Base-by-base conservation (phyloP, 2,888 invertebrate species). In the Scrobipalpa atriplicella region DNA sequence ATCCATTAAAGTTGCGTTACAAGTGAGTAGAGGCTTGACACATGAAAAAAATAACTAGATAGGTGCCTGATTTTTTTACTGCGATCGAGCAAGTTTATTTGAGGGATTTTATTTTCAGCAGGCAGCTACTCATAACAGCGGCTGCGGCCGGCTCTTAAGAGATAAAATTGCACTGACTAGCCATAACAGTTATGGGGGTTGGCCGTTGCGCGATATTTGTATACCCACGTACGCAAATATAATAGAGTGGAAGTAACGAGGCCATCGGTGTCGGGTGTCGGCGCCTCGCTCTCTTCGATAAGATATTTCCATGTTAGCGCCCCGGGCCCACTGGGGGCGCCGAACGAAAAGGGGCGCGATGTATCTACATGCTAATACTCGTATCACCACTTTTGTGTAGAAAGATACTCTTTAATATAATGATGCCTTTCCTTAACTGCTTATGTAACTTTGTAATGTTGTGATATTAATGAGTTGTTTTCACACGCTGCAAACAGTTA, bases 271-370 rank as follows among this genome's bases (percentile, higher is more conserved):
- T 66, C 54, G 64, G 66, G 52, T 52, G 52, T 52, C 52, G 52
- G 52, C 52, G 52, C 52, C 52, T 19, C 52, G 52, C 47, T 47
- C n/a, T 3, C 47, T 47, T n/a, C 52, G 19, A 52, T 52, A 52
- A 52, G 52, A 52, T 52, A 52, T 52, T 52, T 52, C 52, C 52
- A 52, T 52, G 72, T 62, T 73, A 68, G 66, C 70, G 78, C 82
- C 78, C 67, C 69, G 64, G 79, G 82, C 78, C 67, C 68, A 72
- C 72, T 73, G 66, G 68, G 70, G 73, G 72, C 75, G 73, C 70
- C 74, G 75, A 76, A 74, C 69, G 52, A 52, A 52, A 36, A 52
- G 52, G 47, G 62, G 11, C 8, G 16, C 52, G 36, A 62, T 67
- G 54, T 68, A 71, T 75, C 72, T 73, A 71, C 74, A 74, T 76